These are phyloP conservation scores for Antidorcas marsupialis DNA, from an alignment of 2,113 vertebrate species.

Conservation along the genomic window DNA sequence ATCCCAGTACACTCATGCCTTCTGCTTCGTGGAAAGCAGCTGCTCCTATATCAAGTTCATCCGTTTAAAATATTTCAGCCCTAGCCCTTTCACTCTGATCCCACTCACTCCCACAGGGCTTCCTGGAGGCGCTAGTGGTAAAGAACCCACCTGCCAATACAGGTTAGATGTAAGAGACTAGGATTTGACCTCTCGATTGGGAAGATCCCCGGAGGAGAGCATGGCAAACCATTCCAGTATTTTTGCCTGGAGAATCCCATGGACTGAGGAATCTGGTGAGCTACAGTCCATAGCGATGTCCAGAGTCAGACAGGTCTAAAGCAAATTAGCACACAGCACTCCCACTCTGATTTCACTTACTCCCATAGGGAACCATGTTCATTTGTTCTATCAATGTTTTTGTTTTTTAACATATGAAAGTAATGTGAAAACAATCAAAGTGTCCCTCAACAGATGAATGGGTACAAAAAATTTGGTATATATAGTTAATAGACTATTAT, in stretches of 20 bases:
- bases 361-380: not conserved
- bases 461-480: not conserved
- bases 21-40: slow-evolving; percentile 49
- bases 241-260: not conserved
- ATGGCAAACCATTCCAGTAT: not conserved
- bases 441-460: not conserved
- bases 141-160: not conserved
- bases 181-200: not conserved
- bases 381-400: not conserved
- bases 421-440: not conserved
- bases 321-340: not conserved
- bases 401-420: not conserved
- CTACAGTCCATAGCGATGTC: not conserved
- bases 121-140: not conserved
- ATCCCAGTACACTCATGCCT: not conserved
- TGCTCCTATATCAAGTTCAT: slow-evolving; percentile 25
- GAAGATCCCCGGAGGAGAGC: not conserved
- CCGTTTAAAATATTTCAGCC: slow-evolving; percentile 50
- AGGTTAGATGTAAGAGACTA: not conserved
- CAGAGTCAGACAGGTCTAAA: not conserved
- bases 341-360: not conserved
- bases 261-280: not conserved
- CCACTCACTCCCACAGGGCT: not conserved
- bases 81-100: not conserved
- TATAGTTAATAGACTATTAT: not conserved